Evolutionary conservation across 2,888 invertebrate species (phyloP).

Genomic region (Keiferia lycopersicella): DNA sequence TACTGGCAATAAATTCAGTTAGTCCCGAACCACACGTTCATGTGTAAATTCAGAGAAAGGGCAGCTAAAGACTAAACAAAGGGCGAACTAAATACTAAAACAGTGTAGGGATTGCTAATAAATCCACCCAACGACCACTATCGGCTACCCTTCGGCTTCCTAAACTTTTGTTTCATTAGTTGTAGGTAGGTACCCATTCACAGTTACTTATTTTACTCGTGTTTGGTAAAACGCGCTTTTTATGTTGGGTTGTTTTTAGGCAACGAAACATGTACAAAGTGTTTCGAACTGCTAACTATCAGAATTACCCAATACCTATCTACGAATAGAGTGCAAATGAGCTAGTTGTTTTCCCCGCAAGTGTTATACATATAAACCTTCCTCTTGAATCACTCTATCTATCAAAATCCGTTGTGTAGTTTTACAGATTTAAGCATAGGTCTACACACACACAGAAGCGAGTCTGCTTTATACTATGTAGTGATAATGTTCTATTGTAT

Average conservation of each 20-base stretch:
- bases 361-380: too few relatives aligned
- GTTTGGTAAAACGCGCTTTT: neutral
- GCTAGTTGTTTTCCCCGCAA: too few relatives aligned
- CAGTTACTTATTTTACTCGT: neutral
- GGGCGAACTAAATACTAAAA: slow-evolving; percentile 19
- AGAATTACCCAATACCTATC: too few relatives aligned
- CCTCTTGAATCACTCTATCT: too few relatives aligned
- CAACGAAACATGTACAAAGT: too few relatives aligned
- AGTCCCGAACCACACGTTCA: slow-evolving; percentile 21
- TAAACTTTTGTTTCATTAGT: slow-evolving; percentile 20
- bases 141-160: neutral
- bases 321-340: too few relatives aligned
- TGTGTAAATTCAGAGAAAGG: slow-evolving; percentile 16
- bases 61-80: slow-evolving; percentile 19
- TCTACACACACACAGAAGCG: too few relatives aligned
- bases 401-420: too few relatives aligned
- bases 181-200: slow-evolving; percentile 30
- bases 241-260: neutral
- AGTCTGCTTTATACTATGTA: too few relatives aligned
- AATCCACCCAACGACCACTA: slow-evolving; percentile 18
- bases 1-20: slow-evolving; percentile 20
- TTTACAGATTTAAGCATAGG: too few relatives aligned
- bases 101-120: slow-evolving; percentile 12
- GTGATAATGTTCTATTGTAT: too few relatives aligned
- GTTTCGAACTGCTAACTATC: too few relatives aligned